These are phyloP conservation scores for Thymelicus acteon DNA, from an alignment of 2,888 invertebrate genomes.

Conservation along the genomic window DNA sequence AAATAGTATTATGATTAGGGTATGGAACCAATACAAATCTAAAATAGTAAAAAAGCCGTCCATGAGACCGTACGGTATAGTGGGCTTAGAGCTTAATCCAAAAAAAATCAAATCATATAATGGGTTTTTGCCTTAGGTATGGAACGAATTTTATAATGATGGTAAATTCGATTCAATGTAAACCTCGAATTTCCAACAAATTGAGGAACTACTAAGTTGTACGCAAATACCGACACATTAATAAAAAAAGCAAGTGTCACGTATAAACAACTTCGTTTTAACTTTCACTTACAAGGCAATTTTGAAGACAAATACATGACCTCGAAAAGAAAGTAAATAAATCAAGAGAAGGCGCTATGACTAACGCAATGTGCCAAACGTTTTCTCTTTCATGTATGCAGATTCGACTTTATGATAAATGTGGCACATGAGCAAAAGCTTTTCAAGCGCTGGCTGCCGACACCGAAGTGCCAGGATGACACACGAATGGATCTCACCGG, in stretches of 20 bases:
- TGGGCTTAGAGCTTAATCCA: no score
- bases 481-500: constrained; percentile 28
- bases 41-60: no score
- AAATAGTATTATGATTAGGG: no score
- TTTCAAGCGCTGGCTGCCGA: neutral
- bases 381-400: constrained; percentile 70
- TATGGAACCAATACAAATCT: no score
- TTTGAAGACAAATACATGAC: constrained; percentile 66
- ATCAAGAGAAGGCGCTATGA: constrained; percentile 60
- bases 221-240: constrained; percentile 1
- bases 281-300: constrained; percentile 72
- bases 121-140: neutral
- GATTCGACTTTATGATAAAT: constrained; percentile 45
- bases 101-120: no score
- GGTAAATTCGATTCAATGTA: neutral
- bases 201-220: constrained; percentile 1
- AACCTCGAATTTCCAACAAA: constrained; percentile 23
- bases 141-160: neutral
- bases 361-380: constrained; percentile 54
- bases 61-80: no score
- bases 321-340: constrained; percentile 73
- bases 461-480: constrained; percentile 7
- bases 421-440: constrained; percentile 19
- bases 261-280: constrained; percentile 53
- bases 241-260: constrained; percentile 52